phyloP scores from a whole-genome alignment of 2,888 invertebrate genomes.

The Apotomis betuletana region DNA sequence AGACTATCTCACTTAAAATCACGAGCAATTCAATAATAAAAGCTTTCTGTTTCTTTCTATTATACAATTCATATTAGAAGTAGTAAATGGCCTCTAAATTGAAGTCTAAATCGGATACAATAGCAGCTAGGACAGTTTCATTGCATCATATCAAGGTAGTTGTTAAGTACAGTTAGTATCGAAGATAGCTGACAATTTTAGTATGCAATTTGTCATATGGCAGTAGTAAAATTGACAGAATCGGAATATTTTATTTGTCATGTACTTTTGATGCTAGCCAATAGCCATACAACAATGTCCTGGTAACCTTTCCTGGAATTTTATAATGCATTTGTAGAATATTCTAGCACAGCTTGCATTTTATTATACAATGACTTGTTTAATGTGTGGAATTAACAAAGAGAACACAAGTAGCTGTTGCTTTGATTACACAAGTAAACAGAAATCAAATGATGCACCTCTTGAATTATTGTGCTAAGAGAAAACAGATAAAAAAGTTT shows the following conservation, averaged over 20 bases:
- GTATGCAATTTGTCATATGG: too few relatives aligned
- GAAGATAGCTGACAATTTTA: too few relatives aligned
- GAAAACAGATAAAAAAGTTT: too few relatives aligned
- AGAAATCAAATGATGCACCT: background rate
- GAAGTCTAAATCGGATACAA: constrained; percentile 21
- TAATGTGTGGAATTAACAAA: background rate
- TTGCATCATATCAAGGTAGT: background rate
- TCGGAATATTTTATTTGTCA: too few relatives aligned
- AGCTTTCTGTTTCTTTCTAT: constrained; percentile 36
- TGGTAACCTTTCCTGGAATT: too few relatives aligned
- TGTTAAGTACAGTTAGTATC: too few relatives aligned
- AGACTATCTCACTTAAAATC: too few relatives aligned
- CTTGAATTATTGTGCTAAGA: too few relatives aligned
- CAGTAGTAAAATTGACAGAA: too few relatives aligned
- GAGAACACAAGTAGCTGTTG: background rate
- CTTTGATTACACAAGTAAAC: constrained; percentile 11
- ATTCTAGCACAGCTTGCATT: background rate
- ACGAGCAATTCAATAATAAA: constrained; percentile 53
- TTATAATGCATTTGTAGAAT: background rate
- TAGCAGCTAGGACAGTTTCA: background rate
- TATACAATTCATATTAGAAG: constrained; percentile 18
- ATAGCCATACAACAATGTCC: too few relatives aligned
- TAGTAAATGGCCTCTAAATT: constrained; percentile 22
- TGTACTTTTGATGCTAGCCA: too few relatives aligned
- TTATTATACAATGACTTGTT: background rate